phyloP scores from a whole-genome alignment of 2,113 vertebrate genomes.

The Morone saxatilis region DNA sequence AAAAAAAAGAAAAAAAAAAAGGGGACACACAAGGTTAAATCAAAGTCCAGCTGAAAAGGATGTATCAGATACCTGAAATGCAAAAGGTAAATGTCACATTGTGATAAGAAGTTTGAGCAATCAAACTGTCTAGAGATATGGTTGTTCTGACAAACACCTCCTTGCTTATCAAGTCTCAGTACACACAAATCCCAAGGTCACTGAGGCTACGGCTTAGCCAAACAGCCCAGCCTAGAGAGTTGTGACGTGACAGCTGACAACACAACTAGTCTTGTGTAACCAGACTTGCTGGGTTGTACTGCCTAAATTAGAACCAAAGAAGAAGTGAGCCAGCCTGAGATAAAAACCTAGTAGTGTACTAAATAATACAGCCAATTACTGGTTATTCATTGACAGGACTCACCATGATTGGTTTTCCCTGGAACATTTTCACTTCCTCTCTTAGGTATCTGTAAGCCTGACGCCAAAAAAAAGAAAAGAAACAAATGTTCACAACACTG shows the following conservation, averaged over 20 bases:
- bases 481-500: not conserved
- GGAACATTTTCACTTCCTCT: slow-evolving; percentile 99
- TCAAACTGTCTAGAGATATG: slow-evolving; percentile 28
- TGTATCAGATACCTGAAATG: slow-evolving; percentile 3
- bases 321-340: not conserved
- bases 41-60: slow-evolving; percentile 22
- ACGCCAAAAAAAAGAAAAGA: slow-evolving; percentile 16
- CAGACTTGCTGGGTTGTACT: not conserved
- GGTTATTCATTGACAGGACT: slow-evolving; percentile 62
- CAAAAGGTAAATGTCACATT: slow-evolving; percentile 44
- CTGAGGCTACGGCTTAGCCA: slow-evolving; percentile 7
- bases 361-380: not conserved
- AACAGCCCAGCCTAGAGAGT: not conserved
- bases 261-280: slow-evolving; percentile 19
- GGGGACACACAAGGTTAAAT: slow-evolving; percentile 18
- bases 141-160: slow-evolving; percentile 9
- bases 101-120: slow-evolving; percentile 31
- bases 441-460: slow-evolving; percentile 96
- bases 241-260: slow-evolving; percentile 2
- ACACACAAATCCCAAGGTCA: slow-evolving; percentile 50
- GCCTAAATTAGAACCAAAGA: not conserved
- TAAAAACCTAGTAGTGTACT: not conserved
- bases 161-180: slow-evolving; percentile 39
- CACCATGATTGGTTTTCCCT: slow-evolving; percentile 99
- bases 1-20: too few species aligned